A percentile compares a stretch with the other conserved stretches of the same genome.
phyloP scores from a whole-genome alignment of 2,888 invertebrate genomes.

The Sclerodermus sp. region DNA sequence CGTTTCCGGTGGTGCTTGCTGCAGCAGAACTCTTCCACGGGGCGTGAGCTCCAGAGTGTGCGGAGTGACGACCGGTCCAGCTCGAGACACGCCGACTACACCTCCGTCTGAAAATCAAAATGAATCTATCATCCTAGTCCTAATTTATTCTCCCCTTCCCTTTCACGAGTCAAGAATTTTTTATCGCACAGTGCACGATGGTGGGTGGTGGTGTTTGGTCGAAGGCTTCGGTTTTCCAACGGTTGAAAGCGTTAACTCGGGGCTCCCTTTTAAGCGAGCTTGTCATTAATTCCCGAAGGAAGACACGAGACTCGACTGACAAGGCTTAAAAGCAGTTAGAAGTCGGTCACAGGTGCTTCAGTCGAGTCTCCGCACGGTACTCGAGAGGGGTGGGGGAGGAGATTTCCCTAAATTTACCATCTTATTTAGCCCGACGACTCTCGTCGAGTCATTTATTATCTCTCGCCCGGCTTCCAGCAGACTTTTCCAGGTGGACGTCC shows the following conservation, averaged over 20 bases:
- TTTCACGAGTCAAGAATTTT: neutral
- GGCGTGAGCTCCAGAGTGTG: conserved; percentile 61
- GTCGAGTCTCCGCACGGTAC: neutral
- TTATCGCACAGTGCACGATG: too few species aligned
- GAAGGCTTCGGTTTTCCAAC: too few species aligned
- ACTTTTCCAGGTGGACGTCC: conserved; percentile 1
- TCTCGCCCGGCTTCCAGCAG: conserved; percentile 5
- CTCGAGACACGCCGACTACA: conserved; percentile 53
- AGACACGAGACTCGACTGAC: conserved; percentile 7
- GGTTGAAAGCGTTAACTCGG: too few species aligned
- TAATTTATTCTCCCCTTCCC: too few species aligned
- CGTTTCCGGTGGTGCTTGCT: conserved; percentile 52
- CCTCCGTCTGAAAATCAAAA: conserved; percentile 46
- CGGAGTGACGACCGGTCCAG: conserved; percentile 62
- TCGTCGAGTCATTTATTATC: conserved; percentile 20
- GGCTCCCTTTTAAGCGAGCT: too few species aligned
- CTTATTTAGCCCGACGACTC: conserved; percentile 18
- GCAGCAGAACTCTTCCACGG: conserved; percentile 60
- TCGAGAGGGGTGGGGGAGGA: too few species aligned
- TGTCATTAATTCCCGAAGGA: too few species aligned
- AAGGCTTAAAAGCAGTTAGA: conserved; percentile 12
- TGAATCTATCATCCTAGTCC: neutral
- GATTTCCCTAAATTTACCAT: conserved; percentile 18
- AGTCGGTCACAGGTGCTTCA: conserved; percentile 21
- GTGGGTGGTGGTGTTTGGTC: too few species aligned